These are phyloP conservation scores for Temnothorax rugatulus DNA, from an alignment of 2,888 invertebrate species.

Conservation along the genomic window DNA sequence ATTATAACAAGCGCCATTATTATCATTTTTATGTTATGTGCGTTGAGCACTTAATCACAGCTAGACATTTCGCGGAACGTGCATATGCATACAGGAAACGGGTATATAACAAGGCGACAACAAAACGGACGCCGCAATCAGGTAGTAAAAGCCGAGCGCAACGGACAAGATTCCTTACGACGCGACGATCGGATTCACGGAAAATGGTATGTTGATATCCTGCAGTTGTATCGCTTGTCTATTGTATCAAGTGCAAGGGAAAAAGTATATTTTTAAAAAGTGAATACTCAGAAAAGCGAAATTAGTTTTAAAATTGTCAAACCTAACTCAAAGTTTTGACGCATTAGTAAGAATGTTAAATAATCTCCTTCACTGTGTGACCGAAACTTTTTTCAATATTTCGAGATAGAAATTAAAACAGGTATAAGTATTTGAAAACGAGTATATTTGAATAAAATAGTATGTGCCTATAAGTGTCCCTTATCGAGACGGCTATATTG, in stretches of 20 bases:
- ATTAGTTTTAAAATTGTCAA: neutral
- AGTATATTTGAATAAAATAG: neutral
- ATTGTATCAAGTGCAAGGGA: neutral
- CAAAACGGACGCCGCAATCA: constrained; percentile 20
- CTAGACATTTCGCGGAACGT: constrained; percentile 50
- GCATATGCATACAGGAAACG: constrained; percentile 23
- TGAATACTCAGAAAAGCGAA: neutral
- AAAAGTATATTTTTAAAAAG: no score
- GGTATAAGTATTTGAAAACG: neutral
- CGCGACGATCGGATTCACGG: neutral
- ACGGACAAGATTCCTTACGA: constrained; percentile 17
- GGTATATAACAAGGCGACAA: constrained; percentile 63
- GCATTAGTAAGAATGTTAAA: neutral
- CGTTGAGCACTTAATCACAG: constrained; percentile 52
- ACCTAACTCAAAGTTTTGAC: neutral
- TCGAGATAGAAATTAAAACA: neutral
- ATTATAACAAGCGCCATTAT: constrained; percentile 27
- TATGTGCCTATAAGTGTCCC: neutral
- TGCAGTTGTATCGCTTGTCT: neutral
- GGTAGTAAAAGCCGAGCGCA: neutral
- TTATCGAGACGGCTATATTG: no score
- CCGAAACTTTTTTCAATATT: neutral
- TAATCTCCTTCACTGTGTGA: neutral
- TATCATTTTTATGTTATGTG: constrained; percentile 26
- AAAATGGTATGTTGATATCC: constrained; percentile 47